Evolutionary conservation across 2,113 vertebrate species (phyloP).

Genomic region (Halichoerus grypus): DNA sequence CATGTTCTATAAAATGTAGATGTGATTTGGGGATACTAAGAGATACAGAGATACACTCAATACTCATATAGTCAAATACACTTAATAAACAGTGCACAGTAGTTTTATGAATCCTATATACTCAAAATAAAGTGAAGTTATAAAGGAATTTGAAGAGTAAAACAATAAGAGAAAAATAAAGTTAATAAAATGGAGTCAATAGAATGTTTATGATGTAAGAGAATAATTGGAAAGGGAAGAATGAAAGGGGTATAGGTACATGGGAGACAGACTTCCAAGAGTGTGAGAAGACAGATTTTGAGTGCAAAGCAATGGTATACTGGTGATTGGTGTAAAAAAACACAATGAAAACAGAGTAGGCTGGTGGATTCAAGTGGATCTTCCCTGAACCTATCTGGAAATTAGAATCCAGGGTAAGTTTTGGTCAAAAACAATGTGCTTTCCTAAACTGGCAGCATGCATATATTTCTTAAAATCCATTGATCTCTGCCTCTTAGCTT

Average conservation of each 20-base stretch:
- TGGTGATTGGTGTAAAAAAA: not conserved
- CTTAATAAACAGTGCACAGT: not conserved
- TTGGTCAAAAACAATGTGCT: not conserved
- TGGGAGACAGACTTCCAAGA: not conserved
- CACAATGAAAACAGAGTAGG: not conserved
- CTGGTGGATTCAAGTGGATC: not conserved
- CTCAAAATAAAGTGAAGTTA: not conserved
- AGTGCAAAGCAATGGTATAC: not conserved
- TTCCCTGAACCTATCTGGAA: not conserved
- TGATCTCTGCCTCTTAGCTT: not conserved
- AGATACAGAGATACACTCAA: not conserved
- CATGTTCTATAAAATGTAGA: not conserved
- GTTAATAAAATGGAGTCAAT: not conserved
- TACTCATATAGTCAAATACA: not conserved
- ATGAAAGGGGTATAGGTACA: not conserved
- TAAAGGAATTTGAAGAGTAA: not conserved
- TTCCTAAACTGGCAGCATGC: not conserved
- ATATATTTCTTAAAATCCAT: not conserved
- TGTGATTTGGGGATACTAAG: not conserved
- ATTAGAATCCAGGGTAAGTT: not conserved
- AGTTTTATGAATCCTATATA: not conserved
- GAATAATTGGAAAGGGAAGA: not conserved
- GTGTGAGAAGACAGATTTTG: not conserved
- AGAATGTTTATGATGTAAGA: not conserved
- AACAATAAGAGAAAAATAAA: not conserved